Evolutionary conservation across 2,888 invertebrate genomes (phyloP).

Genomic region (Spilosoma lubricipeda): DNA sequence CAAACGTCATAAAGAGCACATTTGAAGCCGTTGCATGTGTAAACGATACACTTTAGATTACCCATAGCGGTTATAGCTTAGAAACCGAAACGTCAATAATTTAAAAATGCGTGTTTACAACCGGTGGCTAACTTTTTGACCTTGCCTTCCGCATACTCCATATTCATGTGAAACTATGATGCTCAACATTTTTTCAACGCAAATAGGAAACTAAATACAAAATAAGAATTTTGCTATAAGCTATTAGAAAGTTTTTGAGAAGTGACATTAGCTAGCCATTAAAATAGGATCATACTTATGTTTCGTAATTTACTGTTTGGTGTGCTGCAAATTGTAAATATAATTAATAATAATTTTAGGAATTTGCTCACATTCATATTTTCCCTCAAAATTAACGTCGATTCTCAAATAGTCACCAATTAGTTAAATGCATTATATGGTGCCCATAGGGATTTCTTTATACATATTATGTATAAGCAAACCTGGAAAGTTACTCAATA

Average conservation of each 20-base stretch:
- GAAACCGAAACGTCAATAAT: slow-evolving; percentile 31
- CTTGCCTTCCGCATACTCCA: slow-evolving; percentile 48
- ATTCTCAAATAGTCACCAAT: background rate
- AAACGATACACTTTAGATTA: slow-evolving; percentile 20
- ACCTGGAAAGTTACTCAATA: too few relatives aligned
- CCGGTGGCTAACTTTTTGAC: slow-evolving; percentile 42
- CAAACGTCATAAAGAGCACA: slow-evolving; percentile 9
- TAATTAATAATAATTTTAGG: background rate
- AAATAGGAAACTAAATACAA: background rate
- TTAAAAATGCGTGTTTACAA: slow-evolving; percentile 39
- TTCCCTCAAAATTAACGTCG: background rate
- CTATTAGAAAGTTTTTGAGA: background rate
- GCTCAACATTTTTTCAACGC: slow-evolving; percentile 12
- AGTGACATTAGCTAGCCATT: background rate
- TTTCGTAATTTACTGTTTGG: background rate
- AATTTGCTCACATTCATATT: background rate
- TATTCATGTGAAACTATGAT: slow-evolving; percentile 42
- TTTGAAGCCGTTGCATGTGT: slow-evolving; percentile 21
- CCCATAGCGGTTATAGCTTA: slow-evolving; percentile 21
- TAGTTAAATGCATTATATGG: background rate
- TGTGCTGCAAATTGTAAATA: background rate
- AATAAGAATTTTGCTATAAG: background rate
- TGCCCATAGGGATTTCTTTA: background rate
- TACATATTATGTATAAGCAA: too few relatives aligned
- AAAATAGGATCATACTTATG: too few relatives aligned